Base-by-base conservation (phyloP, 2,797 vertebrate genomes). In the Cryptoprocta ferox region DNA sequence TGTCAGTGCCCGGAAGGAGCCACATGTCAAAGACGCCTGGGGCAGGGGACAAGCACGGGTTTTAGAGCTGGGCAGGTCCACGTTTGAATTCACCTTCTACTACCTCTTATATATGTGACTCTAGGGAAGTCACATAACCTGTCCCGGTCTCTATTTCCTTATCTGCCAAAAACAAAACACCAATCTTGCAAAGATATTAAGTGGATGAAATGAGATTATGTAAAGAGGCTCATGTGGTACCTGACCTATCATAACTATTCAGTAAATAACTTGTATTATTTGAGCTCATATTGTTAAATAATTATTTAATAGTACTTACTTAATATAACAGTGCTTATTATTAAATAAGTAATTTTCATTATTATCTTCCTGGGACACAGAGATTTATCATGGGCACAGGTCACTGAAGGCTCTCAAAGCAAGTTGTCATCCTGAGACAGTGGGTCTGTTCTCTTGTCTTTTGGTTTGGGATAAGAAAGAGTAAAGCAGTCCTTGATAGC, bases 181-280 rank as follows among this genome's bases (percentile, higher is more conserved):
- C 70, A 75, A 73, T 65, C 66, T 86, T 61, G 32, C 11, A 35
- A 35, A 88, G 39, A 30, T n/a, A 65, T 63, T 56, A 81, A 96
- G 37, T 86, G 16, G 65, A 70, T 93, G 59, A 91, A 83, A 87
- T 91, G 66, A 94, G 8, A 95, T 50, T 30, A 59, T 42, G 6
- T 10, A 56, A 91, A 94, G 75, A 86, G 61, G 37, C 14, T 84
- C 21, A 42, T 37, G 53, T n/a, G n/a, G 18, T 24, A 75, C 21
- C 26, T 19, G 76, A 61, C 26, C 42, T 91, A 13, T 30, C 90
- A 59, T 35, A 91, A 96, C 21, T 68, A 79, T 11, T 81, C 37
- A 45, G 14, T 32, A 48, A 79, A 32, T 18, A 73, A 56, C 61
- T 37, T 70, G 66, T 26, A 39, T 42, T 59, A 89, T 32, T 81